phyloP scores from a whole-genome alignment of 92 coral and sea anemone genomes.

The Zoanthus sociatus region DNA sequence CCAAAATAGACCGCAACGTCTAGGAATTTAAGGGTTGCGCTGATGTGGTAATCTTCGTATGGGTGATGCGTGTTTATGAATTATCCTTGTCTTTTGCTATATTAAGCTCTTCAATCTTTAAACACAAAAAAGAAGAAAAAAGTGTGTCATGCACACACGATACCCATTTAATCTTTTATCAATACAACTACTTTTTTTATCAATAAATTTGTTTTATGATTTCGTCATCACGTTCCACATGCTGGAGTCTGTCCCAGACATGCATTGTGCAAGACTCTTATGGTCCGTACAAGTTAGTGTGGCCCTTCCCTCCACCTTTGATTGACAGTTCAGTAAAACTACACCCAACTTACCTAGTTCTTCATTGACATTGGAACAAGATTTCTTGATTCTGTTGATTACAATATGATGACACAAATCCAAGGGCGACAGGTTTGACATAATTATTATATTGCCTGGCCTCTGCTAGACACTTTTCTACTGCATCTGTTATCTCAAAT shows the following conservation, averaged over 20 bases:
- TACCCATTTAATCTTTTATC: no score
- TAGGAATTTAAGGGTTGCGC: no score
- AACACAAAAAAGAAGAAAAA: no score
- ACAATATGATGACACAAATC: conserved; percentile 97
- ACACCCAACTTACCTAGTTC: conserved; percentile 96
- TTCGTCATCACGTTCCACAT: no score
- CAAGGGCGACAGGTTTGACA: conserved; percentile 90
- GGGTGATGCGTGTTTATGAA: no score
- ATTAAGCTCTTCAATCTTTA: no score
- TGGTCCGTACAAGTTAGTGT: conserved; percentile 88
- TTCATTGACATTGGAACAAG: conserved; percentile 93
- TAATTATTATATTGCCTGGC: conserved; percentile 90
- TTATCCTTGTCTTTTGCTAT: no score
- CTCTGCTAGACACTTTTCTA: conserved; percentile 88
- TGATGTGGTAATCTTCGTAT: no score
- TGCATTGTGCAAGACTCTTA: conserved; percentile 92
- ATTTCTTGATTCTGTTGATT: conserved; percentile 89
- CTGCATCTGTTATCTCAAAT: conserved; percentile 96
- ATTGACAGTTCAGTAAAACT: conserved; percentile 93
- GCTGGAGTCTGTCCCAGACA: conserved; percentile 86
- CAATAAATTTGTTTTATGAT: no score
- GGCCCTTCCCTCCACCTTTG: conserved; percentile 88
- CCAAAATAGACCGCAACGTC: no score
- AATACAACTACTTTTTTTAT: no score
- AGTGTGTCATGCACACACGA: no score